Base-by-base conservation (phyloP, 1,140 invertebrate genomes). In the Teleogryllus occipitalis region DNA sequence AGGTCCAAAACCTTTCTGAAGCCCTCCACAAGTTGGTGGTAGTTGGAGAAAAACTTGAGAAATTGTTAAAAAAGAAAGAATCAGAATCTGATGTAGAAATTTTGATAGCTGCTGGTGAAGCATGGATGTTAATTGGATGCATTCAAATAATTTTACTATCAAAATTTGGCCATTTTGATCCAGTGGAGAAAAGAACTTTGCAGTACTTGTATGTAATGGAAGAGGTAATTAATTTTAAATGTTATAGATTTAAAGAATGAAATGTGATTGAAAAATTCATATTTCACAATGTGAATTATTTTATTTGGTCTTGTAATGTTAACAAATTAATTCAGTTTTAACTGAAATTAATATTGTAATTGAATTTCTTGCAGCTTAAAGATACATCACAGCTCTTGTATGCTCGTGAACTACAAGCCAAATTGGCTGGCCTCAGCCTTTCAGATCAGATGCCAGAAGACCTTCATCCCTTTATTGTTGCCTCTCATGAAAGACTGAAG, bases 131-230 rank as follows among this genome's bases (percentile, higher is more conserved):
- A 7, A 76, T 89, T 7, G 87, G 87, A 15, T 85, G 85, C 80
- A 74, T 88, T 49, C 83, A 88, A 77, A 75, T 87, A 8, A 83
- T 85, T 74, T 78, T 90, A 0, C 88, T 88, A 78, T 81, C 85
- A 0, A 85, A 86, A 76, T 81, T 89, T 5, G 87, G 86, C 18
- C 81, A 82, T 14, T 90, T 96, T 21, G 95, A 96, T 87, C 93
- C 93, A 2, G 90, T 94, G 0, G 89, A 92, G 75, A 95, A 94
- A 84, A 89, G 91, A 72, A 86, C 88, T 2, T 83, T 95, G 0
- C 93, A 93, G 84, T 86, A 91, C 8, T 84, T 88, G 75, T 93
- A 94, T 79, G 85, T 90, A 14, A 84, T 88, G 15, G 90, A 94
- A 83, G 92, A 94, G 82, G 87, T 91, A 82, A 74, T 78, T 81